phyloP scores from a whole-genome alignment of 2,797 vertebrate genomes.

The Ctenopoma multispine region DNA sequence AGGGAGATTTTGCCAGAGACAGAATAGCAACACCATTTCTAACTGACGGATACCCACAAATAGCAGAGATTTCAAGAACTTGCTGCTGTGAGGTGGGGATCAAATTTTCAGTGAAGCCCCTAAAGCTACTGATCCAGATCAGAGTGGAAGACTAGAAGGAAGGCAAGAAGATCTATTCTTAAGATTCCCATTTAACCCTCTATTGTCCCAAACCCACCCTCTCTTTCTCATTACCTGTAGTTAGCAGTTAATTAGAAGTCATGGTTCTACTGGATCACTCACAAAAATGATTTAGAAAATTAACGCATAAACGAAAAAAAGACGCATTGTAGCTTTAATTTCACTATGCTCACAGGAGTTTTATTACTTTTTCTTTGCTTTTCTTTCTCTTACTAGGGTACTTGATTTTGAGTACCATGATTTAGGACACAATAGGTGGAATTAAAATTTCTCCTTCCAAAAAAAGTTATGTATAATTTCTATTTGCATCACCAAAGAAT shows the following conservation, averaged over 20 bases:
- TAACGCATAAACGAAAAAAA: slow-evolving; percentile 51
- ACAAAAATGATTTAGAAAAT: slow-evolving; percentile 78
- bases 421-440: slow-evolving; percentile 9
- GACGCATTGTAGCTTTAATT: slow-evolving; percentile 39
- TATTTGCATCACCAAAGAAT: not conserved
- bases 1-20: slow-evolving; percentile 28
- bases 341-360: slow-evolving; percentile 59
- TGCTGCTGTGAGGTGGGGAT: slow-evolving; percentile 49
- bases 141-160: slow-evolving; percentile 45
- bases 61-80: slow-evolving; percentile 49
- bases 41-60: slow-evolving; percentile 57
- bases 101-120: slow-evolving; percentile 51
- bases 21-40: slow-evolving; percentile 22
- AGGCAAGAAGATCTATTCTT: slow-evolving; percentile 44
- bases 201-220: slow-evolving; percentile 8
- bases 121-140: slow-evolving; percentile 62
- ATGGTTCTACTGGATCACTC: slow-evolving; percentile 80
- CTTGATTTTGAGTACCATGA: slow-evolving; percentile 32
- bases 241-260: slow-evolving; percentile 79
- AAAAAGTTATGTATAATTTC: not conserved
- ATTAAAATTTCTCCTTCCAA: not conserved
- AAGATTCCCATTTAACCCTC: slow-evolving; percentile 43
- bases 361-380: slow-evolving; percentile 47
- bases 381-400: slow-evolving; percentile 30
- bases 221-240: slow-evolving; percentile 46